Conservation (phyloP, 2,888 invertebrate genomes). For the Ornithoptera alexandrae region DNA sequence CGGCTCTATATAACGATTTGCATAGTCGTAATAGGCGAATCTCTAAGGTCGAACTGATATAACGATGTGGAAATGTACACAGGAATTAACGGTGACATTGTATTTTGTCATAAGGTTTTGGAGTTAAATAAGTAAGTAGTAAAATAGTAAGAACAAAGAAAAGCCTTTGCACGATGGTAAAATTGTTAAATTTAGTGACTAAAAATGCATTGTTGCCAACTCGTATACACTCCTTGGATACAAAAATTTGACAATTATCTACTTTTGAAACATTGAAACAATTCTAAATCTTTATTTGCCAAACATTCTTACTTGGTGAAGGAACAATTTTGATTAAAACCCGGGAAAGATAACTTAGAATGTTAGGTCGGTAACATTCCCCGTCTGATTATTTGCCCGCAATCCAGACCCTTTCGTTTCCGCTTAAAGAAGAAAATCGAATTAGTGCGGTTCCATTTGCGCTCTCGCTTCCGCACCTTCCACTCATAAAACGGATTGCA, state of each 20-base stretch:
- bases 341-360: no score
- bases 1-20: constrained; percentile 18
- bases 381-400: constrained; percentile 51
- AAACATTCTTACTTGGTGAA: no score
- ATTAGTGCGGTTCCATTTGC: constrained; percentile 65
- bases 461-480: constrained; percentile 54
- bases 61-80: constrained; percentile 10
- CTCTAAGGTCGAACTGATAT: constrained; percentile 8
- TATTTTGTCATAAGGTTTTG: neutral
- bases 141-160: neutral
- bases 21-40: constrained; percentile 21
- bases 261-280: no score
- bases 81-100: neutral
- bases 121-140: no score
- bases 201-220: no score
- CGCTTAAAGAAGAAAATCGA: constrained; percentile 71
- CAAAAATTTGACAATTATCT: no score
- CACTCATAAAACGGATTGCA: constrained; percentile 40
- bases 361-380: constrained; percentile 24
- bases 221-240: no score
- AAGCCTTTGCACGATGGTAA: no score
- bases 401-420: constrained; percentile 54
- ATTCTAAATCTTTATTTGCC: no score
- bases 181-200: no score
- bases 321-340: no score